Evolutionary conservation across 2,888 invertebrate genomes (phyloP).

Genomic region (Sisyra nigra): DNA sequence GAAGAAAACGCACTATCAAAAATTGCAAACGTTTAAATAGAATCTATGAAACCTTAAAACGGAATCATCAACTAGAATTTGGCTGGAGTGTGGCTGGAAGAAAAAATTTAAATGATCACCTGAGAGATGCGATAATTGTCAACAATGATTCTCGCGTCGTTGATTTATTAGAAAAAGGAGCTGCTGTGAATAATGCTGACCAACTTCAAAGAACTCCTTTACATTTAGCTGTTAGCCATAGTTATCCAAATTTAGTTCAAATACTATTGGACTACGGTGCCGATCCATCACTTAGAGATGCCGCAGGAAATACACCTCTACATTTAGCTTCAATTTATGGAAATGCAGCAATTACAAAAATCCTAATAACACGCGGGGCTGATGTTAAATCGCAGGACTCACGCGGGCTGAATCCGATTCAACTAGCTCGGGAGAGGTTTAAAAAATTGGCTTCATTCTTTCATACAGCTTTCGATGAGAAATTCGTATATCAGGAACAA

Average conservation of each 20-base stretch:
- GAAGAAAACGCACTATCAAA: too few species aligned
- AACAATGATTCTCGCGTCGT: constrained; percentile 58
- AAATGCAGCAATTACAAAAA: constrained; percentile 56
- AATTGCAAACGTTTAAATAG: too few species aligned
- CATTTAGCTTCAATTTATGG: constrained; percentile 80
- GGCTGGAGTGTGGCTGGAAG: too few species aligned
- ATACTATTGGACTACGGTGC: constrained; percentile 64
- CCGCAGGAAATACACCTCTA: constrained; percentile 74
- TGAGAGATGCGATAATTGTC: constrained; percentile 56
- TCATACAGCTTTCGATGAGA: neutral
- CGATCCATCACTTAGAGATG: constrained; percentile 71
- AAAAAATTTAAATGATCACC: constrained; percentile 15
- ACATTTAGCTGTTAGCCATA: constrained; percentile 76
- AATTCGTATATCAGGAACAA: neutral
- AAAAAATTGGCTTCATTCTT: constrained; percentile 30
- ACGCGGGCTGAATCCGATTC: constrained; percentile 67
- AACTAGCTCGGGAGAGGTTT: constrained; percentile 70
- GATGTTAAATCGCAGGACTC: constrained; percentile 60
- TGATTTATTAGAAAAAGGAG: constrained; percentile 46
- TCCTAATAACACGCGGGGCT: constrained; percentile 69
- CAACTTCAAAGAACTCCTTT: constrained; percentile 64
- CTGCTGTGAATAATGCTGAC: constrained; percentile 66
- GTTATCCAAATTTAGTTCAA: constrained; percentile 66
- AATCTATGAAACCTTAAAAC: too few species aligned
- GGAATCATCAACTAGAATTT: too few species aligned